A percentile compares a stretch with the other conserved stretches of the same genome.
Conservation (phyloP, 2,113 vertebrate species). For the Isichthys henryi region DNA sequence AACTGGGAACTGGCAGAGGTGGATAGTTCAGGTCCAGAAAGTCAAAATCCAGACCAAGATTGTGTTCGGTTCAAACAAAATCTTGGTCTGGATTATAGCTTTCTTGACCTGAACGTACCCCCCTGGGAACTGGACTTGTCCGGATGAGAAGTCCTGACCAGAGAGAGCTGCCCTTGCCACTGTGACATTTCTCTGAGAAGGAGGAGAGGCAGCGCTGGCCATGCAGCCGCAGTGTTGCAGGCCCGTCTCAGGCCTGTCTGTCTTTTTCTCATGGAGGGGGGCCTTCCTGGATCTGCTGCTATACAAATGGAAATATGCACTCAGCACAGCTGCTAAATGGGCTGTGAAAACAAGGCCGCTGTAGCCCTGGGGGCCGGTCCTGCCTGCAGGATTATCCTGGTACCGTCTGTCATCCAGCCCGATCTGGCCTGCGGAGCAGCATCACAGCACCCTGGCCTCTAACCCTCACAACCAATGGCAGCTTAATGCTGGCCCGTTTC, state of each 20-base stretch:
- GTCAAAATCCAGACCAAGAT: neutral
- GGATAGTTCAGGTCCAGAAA: neutral
- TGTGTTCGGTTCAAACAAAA: neutral
- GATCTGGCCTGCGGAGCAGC: neutral
- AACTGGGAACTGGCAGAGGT: neutral
- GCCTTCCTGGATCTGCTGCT: neutral
- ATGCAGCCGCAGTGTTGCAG: too few relatives aligned
- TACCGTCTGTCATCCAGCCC: neutral
- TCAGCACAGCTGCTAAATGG: neutral
- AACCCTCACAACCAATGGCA: neutral
- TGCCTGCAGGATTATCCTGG: neutral
- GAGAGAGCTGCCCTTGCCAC: neutral
- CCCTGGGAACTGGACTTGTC: neutral
- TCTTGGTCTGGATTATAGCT: neutral
- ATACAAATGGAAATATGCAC: neutral
- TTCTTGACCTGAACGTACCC: neutral
- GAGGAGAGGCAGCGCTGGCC: neutral
- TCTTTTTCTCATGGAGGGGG: neutral
- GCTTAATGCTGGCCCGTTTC: neutral
- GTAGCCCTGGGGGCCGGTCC: neutral
- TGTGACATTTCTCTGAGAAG: neutral
- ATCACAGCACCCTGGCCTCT: neutral
- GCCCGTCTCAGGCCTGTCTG: neutral
- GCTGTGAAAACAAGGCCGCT: neutral
- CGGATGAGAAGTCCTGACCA: neutral